Conservation (phyloP, 2,888 invertebrate species). For the Cyaniris semiargus region DNA sequence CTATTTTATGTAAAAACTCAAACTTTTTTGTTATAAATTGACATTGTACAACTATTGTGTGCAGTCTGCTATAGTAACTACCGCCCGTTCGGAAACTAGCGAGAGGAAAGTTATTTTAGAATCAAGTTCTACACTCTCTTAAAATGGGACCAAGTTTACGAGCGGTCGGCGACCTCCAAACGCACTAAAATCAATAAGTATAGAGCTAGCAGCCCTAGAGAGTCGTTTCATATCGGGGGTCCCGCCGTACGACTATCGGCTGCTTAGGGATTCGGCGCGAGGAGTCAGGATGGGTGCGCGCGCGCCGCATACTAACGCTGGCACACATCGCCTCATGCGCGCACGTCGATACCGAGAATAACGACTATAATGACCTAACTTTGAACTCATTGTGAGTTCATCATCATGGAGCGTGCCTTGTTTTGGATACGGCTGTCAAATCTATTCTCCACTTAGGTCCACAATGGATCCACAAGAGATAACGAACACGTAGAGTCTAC, state of each 20-base stretch:
- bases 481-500: too few relatives aligned
- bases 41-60: too few relatives aligned
- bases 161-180: background rate
- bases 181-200: background rate
- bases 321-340: conserved; percentile 53
- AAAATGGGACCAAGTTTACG: background rate
- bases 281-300: conserved; percentile 55
- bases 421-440: too few relatives aligned
- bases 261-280: conserved; percentile 52
- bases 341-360: conserved; percentile 44
- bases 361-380: conserved; percentile 34
- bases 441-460: too few relatives aligned
- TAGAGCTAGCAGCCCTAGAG: background rate
- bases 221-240: background rate
- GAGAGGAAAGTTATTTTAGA: background rate
- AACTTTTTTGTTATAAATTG: too few relatives aligned
- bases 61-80: too few relatives aligned
- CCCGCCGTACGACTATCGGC: background rate
- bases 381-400: conserved; percentile 40
- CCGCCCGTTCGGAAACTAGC: background rate
- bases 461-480: too few relatives aligned
- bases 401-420: background rate
- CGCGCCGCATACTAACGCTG: conserved; percentile 57
- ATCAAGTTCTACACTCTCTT: background rate
- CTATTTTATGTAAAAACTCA: too few relatives aligned